Base-by-base conservation (phyloP, 2,113 vertebrate species). In the Gobio gobio region DNA sequence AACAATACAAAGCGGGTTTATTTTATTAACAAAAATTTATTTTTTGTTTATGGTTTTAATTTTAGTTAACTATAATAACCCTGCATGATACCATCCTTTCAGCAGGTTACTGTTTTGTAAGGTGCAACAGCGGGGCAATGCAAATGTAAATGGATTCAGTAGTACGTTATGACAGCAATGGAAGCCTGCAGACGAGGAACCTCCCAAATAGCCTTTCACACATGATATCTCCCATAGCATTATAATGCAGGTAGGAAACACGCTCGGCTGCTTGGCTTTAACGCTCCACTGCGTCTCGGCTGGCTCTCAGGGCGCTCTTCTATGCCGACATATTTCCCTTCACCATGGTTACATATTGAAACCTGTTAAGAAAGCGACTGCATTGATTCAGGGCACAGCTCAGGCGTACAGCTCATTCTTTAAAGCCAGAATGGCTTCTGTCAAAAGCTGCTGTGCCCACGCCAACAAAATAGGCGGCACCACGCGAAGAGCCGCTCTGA, bases 281-380 rank as follows among this genome's bases (percentile, higher is more conserved):
- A 58, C 1, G 75, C 75, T 58, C 51, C 75, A 58, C 26, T 77
- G 51, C 10, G 3, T 36, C 75, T 77, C 10, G 10, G 54, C 75
- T 56, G 75, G 18, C 75, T 77, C 75, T 77, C 51, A 77, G 51
- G 18, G 75, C 0, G 75, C 51, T 77, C 4, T 33, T 10, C 51
- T 58, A 77, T 77, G 75, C 33, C 75, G 29, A 77, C 20, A 5
- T 22, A 77, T 77, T 58, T 51, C 29, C 51, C 51, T 58, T 77
- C 75, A 77, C 75, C 75, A 58, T 56, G 29, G 75, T 77, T 58
- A 77, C 29, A 77, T 77, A 77, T 58, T 77, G 75, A 77, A 58
- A 56, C 40, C 70, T 85, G 77, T 86, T 87, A 87, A 68, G 54
- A 75, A 90, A 58, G 49, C 24, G 83, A 74, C 72, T 89, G 81